A percentile compares a stretch with the other conserved stretches of the same genome.
Conservation (phyloP, 2,888 invertebrate species). For the Ptychoptera albimana region DNA sequence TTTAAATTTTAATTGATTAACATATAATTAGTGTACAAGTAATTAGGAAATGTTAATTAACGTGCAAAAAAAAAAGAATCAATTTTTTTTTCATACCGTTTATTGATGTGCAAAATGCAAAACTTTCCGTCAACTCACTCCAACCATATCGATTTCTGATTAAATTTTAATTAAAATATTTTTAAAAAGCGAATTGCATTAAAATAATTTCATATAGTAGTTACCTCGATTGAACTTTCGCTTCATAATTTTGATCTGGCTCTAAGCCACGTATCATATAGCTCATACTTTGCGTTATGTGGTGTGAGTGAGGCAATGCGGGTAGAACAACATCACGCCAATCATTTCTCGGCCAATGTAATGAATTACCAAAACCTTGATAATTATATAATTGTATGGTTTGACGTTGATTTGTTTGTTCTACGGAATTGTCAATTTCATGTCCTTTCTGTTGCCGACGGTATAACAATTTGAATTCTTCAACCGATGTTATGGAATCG, state of each 20-base stretch:
- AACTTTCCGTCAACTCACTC: constrained; percentile 45
- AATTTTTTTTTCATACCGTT: constrained; percentile 32
- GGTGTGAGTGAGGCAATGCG: constrained; percentile 23
- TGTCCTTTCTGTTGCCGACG: constrained; percentile 41
- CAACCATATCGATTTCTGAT: constrained; percentile 45
- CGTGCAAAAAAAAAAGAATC: too few relatives aligned
- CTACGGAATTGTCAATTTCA: constrained; percentile 31
- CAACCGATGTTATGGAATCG: constrained; percentile 47
- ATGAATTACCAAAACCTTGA: constrained; percentile 13
- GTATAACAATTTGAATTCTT: constrained; percentile 48
- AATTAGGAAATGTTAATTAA: too few relatives aligned
- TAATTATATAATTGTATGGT: constrained; percentile 3
- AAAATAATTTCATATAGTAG: constrained; percentile 7
- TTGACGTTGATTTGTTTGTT: constrained; percentile 31
- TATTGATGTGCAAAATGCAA: constrained; percentile 45
- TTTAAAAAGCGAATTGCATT: too few relatives aligned
- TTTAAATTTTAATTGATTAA: too few relatives aligned
- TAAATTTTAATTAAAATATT: constrained; percentile 3
- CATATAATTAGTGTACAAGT: too few relatives aligned
- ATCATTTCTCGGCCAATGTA: constrained; percentile 19
- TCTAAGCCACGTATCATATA: constrained; percentile 39
- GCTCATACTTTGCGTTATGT: constrained; percentile 36
- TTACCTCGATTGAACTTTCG: constrained; percentile 35
- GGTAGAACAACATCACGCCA: constrained; percentile 34
- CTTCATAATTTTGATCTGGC: constrained; percentile 39